These are phyloP conservation scores for Villa cingulata DNA, from an alignment of 2,888 invertebrate species.

Conservation along the genomic window DNA sequence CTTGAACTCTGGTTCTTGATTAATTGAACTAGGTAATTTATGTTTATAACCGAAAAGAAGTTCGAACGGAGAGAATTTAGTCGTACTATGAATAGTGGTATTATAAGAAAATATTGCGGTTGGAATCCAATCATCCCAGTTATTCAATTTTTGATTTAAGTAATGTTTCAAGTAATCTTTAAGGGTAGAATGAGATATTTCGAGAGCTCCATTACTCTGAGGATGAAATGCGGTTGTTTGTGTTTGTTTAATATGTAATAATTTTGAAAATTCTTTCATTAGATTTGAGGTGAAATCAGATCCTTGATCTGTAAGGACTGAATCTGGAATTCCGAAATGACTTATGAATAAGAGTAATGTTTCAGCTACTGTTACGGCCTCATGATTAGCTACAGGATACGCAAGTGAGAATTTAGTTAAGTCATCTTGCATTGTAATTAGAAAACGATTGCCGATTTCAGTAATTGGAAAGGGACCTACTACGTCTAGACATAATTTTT, in stretches of 20 bases:
- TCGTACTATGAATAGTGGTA: constrained; percentile 21
- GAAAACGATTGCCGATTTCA: no score
- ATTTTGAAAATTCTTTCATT: constrained; percentile 22
- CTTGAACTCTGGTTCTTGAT: constrained; percentile 3
- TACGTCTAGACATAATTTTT: constrained; percentile 21
- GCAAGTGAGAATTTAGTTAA: constrained; percentile 26
- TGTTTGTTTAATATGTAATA: constrained; percentile 23
- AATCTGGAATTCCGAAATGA: constrained; percentile 23
- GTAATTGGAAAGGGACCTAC: constrained; percentile 20
- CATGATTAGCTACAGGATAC: constrained; percentile 21
- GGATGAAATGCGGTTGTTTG: constrained; percentile 22
- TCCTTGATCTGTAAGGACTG: constrained; percentile 28
- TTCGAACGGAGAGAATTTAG: constrained; percentile 22
- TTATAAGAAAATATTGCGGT: constrained; percentile 25
- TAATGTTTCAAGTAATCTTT: constrained; percentile 22
- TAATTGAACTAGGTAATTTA: constrained; percentile 4
- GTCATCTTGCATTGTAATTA: constrained; percentile 25
- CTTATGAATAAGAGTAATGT: constrained; percentile 19
- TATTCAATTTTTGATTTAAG: constrained; percentile 18
- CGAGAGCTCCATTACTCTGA: constrained; percentile 23
- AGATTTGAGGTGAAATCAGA: constrained; percentile 25
- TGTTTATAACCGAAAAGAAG: constrained; percentile 8
- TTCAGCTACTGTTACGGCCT: constrained; percentile 22
- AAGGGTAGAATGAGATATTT: constrained; percentile 20
- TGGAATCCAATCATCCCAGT: constrained; percentile 24